Evolutionary conservation across 2,797 vertebrate genomes (phyloP).

Genomic region (Anguilla anguilla): DNA sequence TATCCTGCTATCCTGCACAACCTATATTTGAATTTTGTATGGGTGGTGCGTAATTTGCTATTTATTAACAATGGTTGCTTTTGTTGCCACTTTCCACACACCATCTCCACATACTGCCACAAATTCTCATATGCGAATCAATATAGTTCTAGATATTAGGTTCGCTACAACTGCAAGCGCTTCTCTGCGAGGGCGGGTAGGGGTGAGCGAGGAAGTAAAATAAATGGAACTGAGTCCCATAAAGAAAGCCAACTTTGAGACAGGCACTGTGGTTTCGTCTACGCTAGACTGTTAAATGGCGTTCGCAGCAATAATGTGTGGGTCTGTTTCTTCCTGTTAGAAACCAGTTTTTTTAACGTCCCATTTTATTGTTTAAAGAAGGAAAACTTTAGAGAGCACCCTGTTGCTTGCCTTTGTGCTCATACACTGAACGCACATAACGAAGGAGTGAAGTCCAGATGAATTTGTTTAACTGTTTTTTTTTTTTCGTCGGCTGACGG

Average conservation of each 20-base stretch:
- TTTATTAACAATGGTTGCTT: background rate
- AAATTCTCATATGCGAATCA: background rate
- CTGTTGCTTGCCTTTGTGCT: background rate
- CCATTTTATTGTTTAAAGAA: background rate
- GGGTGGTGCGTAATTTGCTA: background rate
- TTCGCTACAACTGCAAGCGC: background rate
- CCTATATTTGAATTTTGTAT: background rate
- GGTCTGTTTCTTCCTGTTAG: background rate
- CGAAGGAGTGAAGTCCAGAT: conserved; percentile 26
- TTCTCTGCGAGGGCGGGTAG: background rate
- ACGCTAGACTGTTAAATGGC: background rate
- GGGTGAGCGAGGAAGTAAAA: background rate
- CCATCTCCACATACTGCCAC: background rate
- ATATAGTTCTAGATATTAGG: background rate
- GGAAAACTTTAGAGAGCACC: background rate
- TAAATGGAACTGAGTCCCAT: background rate
- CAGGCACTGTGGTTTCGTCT: background rate
- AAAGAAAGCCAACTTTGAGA: background rate
- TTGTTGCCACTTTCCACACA: background rate
- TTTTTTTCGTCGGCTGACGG: background rate
- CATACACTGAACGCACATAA: background rate
- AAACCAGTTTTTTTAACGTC: background rate
- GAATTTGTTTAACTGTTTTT: conserved; percentile 37
- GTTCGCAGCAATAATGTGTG: background rate
- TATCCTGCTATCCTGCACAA: background rate